Percentiles rank a stretch among this genome's conserved stretches.
Evolutionary conservation across 2,888 invertebrate genomes (phyloP).

Genomic region (Drosophila leonis): DNA sequence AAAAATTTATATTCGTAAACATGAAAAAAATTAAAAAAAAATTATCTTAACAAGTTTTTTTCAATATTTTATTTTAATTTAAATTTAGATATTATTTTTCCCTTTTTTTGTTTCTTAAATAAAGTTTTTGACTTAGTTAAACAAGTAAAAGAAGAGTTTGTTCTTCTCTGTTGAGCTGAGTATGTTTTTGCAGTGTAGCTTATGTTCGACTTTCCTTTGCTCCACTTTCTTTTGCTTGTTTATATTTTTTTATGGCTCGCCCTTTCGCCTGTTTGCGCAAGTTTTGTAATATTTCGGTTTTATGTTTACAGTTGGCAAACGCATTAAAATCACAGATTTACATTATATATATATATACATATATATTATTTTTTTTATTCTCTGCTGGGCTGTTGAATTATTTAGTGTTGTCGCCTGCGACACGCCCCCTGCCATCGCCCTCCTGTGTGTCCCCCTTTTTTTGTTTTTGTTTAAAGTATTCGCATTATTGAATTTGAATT

Average conservation of each 20-base stretch:
- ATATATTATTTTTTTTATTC: background rate
- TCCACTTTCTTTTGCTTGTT: constrained; percentile 5
- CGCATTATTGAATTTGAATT: constrained; percentile 75
- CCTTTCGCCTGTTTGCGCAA: constrained; percentile 73
- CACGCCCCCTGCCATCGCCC: background rate
- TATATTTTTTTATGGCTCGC: constrained; percentile 57
- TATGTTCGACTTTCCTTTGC: background rate
- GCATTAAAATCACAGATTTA: constrained; percentile 83
- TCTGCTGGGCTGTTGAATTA: constrained; percentile 65
- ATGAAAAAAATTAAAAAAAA: too few relatives aligned
- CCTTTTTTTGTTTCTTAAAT: too few relatives aligned
- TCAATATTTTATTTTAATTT: too few relatives aligned
- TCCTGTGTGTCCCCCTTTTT: background rate
- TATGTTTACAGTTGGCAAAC: constrained; percentile 83
- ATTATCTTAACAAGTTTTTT: too few relatives aligned
- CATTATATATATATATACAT: constrained; percentile 38
- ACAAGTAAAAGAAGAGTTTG: too few relatives aligned
- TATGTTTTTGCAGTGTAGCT: constrained; percentile 1
- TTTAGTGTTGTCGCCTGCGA: constrained; percentile 70
- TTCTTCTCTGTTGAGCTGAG: too few relatives aligned
- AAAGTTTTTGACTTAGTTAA: too few relatives aligned
- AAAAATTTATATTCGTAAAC: too few relatives aligned
- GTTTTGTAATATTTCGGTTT: constrained; percentile 82
- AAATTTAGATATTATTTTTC: too few relatives aligned
- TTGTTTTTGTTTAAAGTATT: constrained; percentile 43